phyloP scores from a whole-genome alignment of 2,888 invertebrate genomes.

The Spatulosminthurus flaviceps region DNA sequence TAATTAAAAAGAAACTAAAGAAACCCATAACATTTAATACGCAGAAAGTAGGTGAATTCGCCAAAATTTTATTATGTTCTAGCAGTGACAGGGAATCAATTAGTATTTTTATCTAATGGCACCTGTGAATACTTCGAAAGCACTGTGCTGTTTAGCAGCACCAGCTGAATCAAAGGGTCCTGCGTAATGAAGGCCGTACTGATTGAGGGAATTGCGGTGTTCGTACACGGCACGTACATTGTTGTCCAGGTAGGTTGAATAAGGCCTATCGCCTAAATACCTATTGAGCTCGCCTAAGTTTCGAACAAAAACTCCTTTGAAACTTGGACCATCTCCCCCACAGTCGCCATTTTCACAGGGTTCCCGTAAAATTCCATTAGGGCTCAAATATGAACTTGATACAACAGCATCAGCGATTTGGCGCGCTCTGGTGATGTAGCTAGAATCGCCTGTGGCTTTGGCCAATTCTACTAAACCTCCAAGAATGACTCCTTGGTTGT shows the following conservation, averaged over 20 bases:
- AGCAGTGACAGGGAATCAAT: too few species aligned
- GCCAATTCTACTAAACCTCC: slow-evolving; percentile 54
- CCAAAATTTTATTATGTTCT: too few species aligned
- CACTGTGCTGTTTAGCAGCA: slow-evolving; percentile 58
- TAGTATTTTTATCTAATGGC: slow-evolving; percentile 20
- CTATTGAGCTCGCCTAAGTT: slow-evolving; percentile 60
- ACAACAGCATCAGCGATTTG: slow-evolving; percentile 60
- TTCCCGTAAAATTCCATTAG: slow-evolving; percentile 56
- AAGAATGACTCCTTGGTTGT: slow-evolving; percentile 57
- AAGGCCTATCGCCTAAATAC: slow-evolving; percentile 51
- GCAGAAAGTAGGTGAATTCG: too few species aligned
- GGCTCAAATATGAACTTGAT: slow-evolving; percentile 51
- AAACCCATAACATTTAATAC: too few species aligned
- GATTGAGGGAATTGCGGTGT: slow-evolving; percentile 57
- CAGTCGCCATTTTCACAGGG: slow-evolving; percentile 59
- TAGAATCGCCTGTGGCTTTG: slow-evolving; percentile 51
- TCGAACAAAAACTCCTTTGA: slow-evolving; percentile 57
- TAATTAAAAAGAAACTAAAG: too few species aligned
- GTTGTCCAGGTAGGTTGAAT: slow-evolving; percentile 52
- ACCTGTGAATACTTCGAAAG: slow-evolving; percentile 51
- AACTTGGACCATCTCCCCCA: slow-evolving; percentile 48
- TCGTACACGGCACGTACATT: slow-evolving; percentile 53
- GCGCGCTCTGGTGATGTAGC: slow-evolving; percentile 54
- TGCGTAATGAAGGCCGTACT: slow-evolving; percentile 58
- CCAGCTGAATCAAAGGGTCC: slow-evolving; percentile 58